Percentiles rank a stretch among this genome's conserved stretches.
phyloP scores from a whole-genome alignment of 2,113 vertebrate genomes.

The Pollimyrus isidori region DNA sequence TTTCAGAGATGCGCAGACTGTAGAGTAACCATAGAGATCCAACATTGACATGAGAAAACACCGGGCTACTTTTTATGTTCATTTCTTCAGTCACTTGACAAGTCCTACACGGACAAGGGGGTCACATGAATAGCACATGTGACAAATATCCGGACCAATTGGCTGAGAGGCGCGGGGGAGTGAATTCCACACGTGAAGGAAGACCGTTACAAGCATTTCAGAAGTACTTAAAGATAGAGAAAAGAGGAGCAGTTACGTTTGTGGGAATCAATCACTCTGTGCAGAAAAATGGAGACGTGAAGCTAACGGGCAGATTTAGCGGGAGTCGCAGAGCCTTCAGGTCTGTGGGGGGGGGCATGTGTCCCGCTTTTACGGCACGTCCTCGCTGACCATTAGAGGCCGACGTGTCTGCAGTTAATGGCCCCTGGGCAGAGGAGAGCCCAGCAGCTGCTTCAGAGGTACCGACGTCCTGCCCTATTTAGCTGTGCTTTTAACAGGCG shows the following conservation, averaged over 20 bases:
- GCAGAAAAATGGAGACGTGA: neutral
- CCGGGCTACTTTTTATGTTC: neutral
- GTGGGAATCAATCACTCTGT: neutral
- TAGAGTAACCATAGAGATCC: neutral
- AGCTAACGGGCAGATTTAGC: neutral
- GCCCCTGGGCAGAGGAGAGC: neutral
- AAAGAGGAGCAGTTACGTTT: neutral
- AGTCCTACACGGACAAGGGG: neutral
- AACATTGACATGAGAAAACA: neutral
- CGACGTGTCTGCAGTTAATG: neutral
- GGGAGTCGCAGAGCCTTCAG: neutral
- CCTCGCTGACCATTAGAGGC: neutral
- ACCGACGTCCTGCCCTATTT: neutral
- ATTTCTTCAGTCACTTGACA: neutral
- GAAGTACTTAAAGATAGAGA: neutral
- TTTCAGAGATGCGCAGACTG: neutral
- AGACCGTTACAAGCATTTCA: neutral
- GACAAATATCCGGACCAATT: neutral
- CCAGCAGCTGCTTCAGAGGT: neutral
- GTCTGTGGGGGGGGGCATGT: neutral
- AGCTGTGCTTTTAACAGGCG: neutral
- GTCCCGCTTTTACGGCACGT: neutral
- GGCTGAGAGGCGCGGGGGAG: neutral
- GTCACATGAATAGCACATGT: neutral
- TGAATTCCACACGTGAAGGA: neutral